Conservation (phyloP, 2,113 vertebrate species). For the Dissostichus mawsoni region DNA sequence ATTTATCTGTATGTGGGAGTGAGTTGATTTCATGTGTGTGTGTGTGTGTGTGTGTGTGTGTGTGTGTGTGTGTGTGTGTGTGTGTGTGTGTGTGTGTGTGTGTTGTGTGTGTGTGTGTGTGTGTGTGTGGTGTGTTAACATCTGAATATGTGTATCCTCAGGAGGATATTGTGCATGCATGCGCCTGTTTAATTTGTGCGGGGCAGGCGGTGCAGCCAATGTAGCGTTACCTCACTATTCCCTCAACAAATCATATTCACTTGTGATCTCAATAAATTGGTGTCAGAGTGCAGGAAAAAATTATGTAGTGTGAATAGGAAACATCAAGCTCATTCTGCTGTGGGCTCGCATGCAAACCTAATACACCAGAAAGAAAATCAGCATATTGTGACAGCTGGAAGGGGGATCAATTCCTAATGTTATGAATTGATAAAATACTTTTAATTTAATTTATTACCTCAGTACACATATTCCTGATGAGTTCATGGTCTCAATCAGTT, state of each 20-base stretch:
- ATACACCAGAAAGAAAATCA: background rate
- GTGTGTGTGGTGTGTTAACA: constrained; percentile 3
- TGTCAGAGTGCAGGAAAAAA: constrained; percentile 62
- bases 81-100: background rate
- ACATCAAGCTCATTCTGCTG: constrained; percentile 8
- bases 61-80: background rate
- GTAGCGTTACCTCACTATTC: constrained; percentile 52
- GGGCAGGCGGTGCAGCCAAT: background rate
- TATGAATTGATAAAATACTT: background rate
- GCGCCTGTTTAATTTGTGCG: constrained; percentile 43
- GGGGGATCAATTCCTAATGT: background rate
- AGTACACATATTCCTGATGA: too few species aligned
- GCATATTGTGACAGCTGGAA: background rate
- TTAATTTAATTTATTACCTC: background rate
- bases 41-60: too few species aligned
- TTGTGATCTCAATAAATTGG: constrained; percentile 70
- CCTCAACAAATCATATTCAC: constrained; percentile 71
- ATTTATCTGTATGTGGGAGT: constrained; percentile 1
- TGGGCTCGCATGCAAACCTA: background rate
- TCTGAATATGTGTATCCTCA: background rate
- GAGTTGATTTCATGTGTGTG: background rate
- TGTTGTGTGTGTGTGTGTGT: too few species aligned
- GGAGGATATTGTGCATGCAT: constrained; percentile 16
- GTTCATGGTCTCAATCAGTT: too few species aligned
- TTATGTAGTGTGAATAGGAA: constrained; percentile 58